Conservation (phyloP, 2,113 vertebrate species). For the Prunella himalayana region DNA sequence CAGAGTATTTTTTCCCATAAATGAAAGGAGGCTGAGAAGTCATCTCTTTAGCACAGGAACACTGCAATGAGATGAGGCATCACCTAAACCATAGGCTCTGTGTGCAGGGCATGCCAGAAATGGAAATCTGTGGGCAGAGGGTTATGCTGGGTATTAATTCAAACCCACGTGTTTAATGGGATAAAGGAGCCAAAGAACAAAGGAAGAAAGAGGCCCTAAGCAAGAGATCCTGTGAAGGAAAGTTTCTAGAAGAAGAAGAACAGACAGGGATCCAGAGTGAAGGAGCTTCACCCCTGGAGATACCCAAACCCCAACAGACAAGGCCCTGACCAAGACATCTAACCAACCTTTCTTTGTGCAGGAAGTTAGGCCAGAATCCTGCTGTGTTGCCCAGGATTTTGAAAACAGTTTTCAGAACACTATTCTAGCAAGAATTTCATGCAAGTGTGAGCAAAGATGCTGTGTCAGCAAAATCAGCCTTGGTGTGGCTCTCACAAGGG, state of each 20-base stretch:
- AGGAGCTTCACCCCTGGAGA: not conserved
- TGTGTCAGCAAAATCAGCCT: not conserved
- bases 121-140: not conserved
- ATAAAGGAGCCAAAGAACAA: not conserved
- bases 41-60: not conserved
- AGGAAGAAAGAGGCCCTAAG: not conserved
- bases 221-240: not conserved
- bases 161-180: not conserved
- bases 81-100: not conserved
- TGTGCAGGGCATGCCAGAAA: not conserved
- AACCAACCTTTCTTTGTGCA: not conserved
- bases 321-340: not conserved
- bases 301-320: not conserved
- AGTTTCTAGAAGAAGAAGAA: not conserved
- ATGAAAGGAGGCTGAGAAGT: not conserved
- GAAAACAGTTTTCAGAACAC: not conserved
- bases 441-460: not conserved
- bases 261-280: not conserved
- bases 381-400: not conserved
- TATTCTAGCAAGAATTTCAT: not conserved
- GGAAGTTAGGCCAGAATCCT: not conserved
- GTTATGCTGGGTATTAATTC: not conserved
- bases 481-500: accelerated
- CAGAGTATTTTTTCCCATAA: not conserved
- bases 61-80: not conserved